phyloP scores from a whole-genome alignment of 2,888 invertebrate genomes.

The Oscheius sp. region DNA sequence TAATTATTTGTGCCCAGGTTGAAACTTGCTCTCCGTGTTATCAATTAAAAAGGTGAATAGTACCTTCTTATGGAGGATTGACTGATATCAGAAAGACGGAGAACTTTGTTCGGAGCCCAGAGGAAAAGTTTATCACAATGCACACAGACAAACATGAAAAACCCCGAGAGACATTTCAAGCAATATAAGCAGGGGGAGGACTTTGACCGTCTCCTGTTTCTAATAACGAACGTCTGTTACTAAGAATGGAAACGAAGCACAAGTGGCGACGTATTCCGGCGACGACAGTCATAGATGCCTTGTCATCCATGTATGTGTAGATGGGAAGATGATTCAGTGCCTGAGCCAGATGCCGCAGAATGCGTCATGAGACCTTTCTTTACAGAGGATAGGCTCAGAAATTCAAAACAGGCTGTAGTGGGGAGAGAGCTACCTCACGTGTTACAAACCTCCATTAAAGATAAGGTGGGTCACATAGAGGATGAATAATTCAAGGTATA shows the following conservation, averaged over 20 bases:
- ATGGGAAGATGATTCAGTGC: slow-evolving; percentile 29
- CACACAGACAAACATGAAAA: background rate
- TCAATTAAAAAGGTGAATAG: background rate
- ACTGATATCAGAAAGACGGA: slow-evolving; percentile 12
- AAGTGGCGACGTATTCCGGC: background rate
- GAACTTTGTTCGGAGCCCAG: slow-evolving; percentile 26
- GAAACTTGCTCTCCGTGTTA: background rate
- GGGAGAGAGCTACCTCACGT: no score
- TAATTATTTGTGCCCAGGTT: no score
- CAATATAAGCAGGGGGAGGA: background rate
- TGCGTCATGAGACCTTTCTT: slow-evolving; percentile 30
- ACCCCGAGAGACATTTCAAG: background rate
- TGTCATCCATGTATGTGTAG: slow-evolving; percentile 36
- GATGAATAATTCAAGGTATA: background rate
- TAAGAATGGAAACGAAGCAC: background rate
- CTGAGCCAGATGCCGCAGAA: slow-evolving; percentile 30
- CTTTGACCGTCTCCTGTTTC: background rate
- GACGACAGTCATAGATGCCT: slow-evolving; percentile 10
- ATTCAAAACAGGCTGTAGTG: background rate
- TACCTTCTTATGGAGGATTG: background rate
- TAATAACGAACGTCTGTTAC: background rate
- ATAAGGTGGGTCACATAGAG: background rate
- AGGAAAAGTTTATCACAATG: background rate
- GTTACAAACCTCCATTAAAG: background rate
- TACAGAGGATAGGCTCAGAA: background rate